These are phyloP conservation scores for Leptarthrus brevirostris DNA, from an alignment of 2,888 invertebrate genomes.

Conservation along the genomic window DNA sequence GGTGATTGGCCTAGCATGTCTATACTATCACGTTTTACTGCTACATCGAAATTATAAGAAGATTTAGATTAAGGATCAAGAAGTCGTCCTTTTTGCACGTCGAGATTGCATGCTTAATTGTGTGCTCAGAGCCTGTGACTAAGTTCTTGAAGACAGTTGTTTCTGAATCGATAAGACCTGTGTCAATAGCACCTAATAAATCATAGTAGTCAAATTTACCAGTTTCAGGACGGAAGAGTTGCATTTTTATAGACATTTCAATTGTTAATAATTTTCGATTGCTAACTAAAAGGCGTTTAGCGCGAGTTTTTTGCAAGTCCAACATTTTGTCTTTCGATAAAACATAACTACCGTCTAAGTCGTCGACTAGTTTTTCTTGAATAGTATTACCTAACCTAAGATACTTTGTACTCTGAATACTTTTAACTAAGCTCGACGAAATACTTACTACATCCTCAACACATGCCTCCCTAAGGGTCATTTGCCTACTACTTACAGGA, in stretches of 20 bases:
- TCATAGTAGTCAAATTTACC: slow-evolving; percentile 84
- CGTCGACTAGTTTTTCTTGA: slow-evolving; percentile 74
- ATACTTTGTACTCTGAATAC: slow-evolving; percentile 76
- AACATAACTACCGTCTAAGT: slow-evolving; percentile 61
- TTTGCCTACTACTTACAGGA: slow-evolving; percentile 79
- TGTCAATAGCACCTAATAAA: slow-evolving; percentile 77
- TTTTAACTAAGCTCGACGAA: slow-evolving; percentile 79
- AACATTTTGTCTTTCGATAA: slow-evolving; percentile 70
- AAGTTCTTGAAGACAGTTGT: slow-evolving; percentile 82
- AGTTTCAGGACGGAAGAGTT: slow-evolving; percentile 80
- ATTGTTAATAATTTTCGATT: slow-evolving; percentile 78
- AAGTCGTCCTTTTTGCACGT: slow-evolving; percentile 79
- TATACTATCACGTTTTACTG: slow-evolving; percentile 71
- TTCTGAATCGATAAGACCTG: slow-evolving; percentile 78
- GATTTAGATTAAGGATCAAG: slow-evolving; percentile 83
- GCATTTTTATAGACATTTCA: slow-evolving; percentile 80
- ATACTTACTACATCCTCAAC: slow-evolving; percentile 82
- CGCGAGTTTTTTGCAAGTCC: slow-evolving; percentile 79
- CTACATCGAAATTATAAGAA: slow-evolving; percentile 80
- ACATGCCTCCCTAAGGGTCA: slow-evolving; percentile 79
- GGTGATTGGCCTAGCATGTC: slow-evolving; percentile 67
- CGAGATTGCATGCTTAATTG: slow-evolving; percentile 79
- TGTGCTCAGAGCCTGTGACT: slow-evolving; percentile 76
- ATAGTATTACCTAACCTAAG: slow-evolving; percentile 79
- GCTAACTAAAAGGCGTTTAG: slow-evolving; percentile 81